Evolutionary conservation across 2,797 vertebrate genomes (phyloP).

Genomic region (Nasua narica): DNA sequence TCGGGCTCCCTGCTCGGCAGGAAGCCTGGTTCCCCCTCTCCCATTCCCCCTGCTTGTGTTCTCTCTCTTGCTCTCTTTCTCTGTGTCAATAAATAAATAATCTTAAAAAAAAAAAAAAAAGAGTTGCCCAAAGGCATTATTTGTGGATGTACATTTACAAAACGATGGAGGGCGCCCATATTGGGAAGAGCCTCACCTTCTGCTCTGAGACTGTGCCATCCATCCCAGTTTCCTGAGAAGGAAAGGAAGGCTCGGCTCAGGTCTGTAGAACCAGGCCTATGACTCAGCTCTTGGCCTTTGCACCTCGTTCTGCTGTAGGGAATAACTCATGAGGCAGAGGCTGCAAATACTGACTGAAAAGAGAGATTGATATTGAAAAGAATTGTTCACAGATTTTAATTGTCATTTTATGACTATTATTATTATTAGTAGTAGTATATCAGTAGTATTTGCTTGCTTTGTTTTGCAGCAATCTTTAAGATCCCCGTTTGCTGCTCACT

Average conservation of each 20-base stretch:
- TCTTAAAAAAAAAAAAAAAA: too few species aligned
- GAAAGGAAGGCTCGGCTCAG: neutral
- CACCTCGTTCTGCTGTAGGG: neutral
- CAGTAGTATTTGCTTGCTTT: neutral
- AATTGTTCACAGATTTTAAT: neutral
- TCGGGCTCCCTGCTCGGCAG: too few species aligned
- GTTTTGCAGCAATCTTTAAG: neutral
- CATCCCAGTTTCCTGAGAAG: neutral
- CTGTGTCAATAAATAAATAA: too few species aligned
- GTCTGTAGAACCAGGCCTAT: neutral
- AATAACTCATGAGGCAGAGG: neutral
- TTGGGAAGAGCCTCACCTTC: neutral
- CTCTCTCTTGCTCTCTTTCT: too few species aligned
- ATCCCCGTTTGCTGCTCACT: neutral
- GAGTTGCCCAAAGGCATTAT: neutral
- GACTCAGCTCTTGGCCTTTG: neutral
- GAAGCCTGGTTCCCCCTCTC: too few species aligned
- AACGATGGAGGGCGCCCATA: neutral
- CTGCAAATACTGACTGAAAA: neutral
- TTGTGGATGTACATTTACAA: neutral
- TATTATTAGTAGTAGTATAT: too few species aligned
- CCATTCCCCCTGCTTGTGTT: too few species aligned
- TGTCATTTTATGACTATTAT: neutral
- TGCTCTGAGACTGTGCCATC: accelerated
- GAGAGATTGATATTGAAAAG: neutral